Percentiles rank a stretch among this genome's conserved stretches.
Conservation (phyloP, 1,140 invertebrate species). For the Cyclina sinensis region DNA sequence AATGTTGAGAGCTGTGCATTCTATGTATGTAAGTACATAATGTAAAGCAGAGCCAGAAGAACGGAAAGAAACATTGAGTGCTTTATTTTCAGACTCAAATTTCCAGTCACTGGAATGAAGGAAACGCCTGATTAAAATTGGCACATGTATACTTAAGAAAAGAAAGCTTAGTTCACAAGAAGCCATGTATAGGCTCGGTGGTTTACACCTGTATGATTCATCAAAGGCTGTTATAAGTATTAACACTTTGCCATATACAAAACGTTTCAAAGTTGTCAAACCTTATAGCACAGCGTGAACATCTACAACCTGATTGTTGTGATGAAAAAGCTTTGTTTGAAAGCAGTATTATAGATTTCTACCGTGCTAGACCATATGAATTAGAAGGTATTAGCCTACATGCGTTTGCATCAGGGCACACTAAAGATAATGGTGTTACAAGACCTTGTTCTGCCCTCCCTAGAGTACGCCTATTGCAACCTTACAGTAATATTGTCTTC, state of each 20-base stretch:
- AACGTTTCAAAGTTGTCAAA: constrained; percentile 8
- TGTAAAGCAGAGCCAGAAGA: constrained; percentile 60
- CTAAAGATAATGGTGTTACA: no score
- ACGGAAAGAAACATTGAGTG: constrained; percentile 27
- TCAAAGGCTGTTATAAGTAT: not conserved
- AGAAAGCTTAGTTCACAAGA: constrained; percentile 38
- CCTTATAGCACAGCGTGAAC: no score
- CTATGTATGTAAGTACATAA: constrained; percentile 62
- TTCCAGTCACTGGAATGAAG: not conserved
- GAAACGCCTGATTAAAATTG: constrained; percentile 23
- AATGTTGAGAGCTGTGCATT: constrained; percentile 39
- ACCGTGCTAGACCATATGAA: no score
- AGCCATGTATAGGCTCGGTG: not conserved
- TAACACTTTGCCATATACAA: not conserved
- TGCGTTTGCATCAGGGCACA: no score
- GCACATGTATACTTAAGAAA: constrained; percentile 47
- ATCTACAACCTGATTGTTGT: not conserved
- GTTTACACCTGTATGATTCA: not conserved
- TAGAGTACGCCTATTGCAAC: no score
- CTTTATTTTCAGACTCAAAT: not conserved
- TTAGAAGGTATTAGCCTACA: no score
- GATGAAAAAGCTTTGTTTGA: no score
- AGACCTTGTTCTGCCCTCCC: no score
- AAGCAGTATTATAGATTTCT: no score
- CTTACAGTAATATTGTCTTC: no score